Percentiles rank a stretch among this genome's conserved stretches.
phyloP scores from a whole-genome alignment of 2,888 invertebrate genomes.

The Sturmia bella region DNA sequence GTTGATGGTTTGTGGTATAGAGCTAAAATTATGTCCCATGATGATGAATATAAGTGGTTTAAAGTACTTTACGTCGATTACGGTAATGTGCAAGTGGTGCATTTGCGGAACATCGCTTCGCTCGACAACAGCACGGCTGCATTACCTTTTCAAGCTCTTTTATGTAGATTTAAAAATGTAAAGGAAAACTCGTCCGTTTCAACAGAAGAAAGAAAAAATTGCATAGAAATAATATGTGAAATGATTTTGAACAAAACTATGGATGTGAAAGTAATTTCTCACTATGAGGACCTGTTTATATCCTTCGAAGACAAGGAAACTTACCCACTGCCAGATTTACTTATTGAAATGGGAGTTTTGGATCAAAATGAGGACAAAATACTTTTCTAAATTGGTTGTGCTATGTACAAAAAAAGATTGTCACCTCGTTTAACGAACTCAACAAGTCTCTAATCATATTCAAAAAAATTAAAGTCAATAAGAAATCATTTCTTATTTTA shows the following conservation, averaged over 20 bases:
- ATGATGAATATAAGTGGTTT: slow-evolving; percentile 72
- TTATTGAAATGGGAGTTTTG: slow-evolving; percentile 56
- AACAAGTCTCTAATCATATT: no score
- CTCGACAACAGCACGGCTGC: slow-evolving; percentile 74
- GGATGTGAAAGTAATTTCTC: slow-evolving; percentile 71
- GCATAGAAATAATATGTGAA: slow-evolving; percentile 68
- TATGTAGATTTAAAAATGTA: slow-evolving; percentile 74
- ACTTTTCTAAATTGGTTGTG: neutral
- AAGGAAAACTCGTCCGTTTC: slow-evolving; percentile 41
- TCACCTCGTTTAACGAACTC: no score
- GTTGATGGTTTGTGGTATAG: slow-evolving; percentile 77
- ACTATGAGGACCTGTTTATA: slow-evolving; percentile 73
- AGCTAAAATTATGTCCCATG: slow-evolving; percentile 76
- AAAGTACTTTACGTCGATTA: slow-evolving; percentile 80
- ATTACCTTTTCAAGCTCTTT: slow-evolving; percentile 76
- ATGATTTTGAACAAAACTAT: slow-evolving; percentile 72
- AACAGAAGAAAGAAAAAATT: slow-evolving; percentile 67
- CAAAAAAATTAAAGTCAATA: no score
- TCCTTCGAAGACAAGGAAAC: slow-evolving; percentile 68
- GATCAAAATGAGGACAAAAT: slow-evolving; percentile 4
- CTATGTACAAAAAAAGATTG: no score
- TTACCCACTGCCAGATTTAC: slow-evolving; percentile 27
- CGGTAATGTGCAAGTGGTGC: slow-evolving; percentile 77
- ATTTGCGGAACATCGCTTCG: slow-evolving; percentile 72
- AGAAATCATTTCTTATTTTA: no score